Evolutionary conservation across 2,113 vertebrate species (phyloP), one percentile per base, ranked within the genome.

Genomic region (Apeltes quadracus): DNA sequence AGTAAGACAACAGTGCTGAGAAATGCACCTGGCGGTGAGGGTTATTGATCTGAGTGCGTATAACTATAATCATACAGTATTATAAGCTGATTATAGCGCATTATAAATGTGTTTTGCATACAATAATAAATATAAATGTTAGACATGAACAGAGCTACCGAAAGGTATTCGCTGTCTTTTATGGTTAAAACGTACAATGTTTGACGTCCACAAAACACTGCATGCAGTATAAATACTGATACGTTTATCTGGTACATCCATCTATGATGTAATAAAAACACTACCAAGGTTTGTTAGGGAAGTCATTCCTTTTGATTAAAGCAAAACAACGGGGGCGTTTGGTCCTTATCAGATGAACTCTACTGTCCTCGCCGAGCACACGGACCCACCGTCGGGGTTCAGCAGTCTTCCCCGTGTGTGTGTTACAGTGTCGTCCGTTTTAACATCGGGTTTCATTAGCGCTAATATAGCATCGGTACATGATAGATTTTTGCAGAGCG

Each of bases 361-460:
- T n/a, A n/a, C n/a, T 22, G 8, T 75, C 68, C 20, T 11, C 16
- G 51, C n/a, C 58, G 46, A 75, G 63, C 55, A 22, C 23, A 22
- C 44, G 66, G 63, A 69, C 55, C 41, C 72, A 44, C 39, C 59
- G 41, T 50, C 59, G 36, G 15, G 5, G 36, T 51, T 23, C 16
- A 48, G 27, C n/a, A 73, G 18, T 73, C 53, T 55, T 48, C 46
- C 22, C 44, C 2, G 1, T 75, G 61, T 50, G 61, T 50, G 66
- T 46, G 51, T 74, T 81, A 59, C 68, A 38, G 44, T 41, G 20
- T 56, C 62, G 41, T 61, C 69, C 32, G 27, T 57, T 64, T 70
- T 20, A 16, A 43, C 25, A 12, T 16, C 51, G 54, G 56, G 58
- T 78, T n/a, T n/a, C n/a, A n/a, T 62, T 76, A 69, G 84, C 75